Evolutionary conservation across 2,888 invertebrate genomes (phyloP).

Genomic region (Anodontia alba): DNA sequence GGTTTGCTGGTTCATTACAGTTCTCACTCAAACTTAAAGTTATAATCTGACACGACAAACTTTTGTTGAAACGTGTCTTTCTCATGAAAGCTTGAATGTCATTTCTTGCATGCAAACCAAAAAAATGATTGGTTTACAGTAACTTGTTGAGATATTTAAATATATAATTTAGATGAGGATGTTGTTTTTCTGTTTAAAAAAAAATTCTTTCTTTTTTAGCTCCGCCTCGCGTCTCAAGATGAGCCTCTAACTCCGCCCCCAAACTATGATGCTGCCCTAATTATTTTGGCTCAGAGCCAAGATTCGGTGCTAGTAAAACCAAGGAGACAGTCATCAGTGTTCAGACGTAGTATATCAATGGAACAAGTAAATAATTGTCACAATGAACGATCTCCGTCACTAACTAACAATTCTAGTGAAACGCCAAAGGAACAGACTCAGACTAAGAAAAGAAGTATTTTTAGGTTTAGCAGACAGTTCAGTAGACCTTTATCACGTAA

Average conservation of each 20-base stretch:
- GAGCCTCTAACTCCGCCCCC: conserved; percentile 80
- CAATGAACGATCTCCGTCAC: conserved; percentile 23
- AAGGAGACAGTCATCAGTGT: conserved; percentile 31
- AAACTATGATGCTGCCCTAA: conserved; percentile 77
- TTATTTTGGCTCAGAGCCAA: conserved; percentile 75
- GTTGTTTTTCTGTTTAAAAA: too few species aligned
- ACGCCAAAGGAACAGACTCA: background rate
- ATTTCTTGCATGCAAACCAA: too few species aligned
- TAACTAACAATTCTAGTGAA: background rate
- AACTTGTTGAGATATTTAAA: too few species aligned
- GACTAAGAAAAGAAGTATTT: conserved; percentile 38
- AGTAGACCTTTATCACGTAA: conserved; percentile 25
- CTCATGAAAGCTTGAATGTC: too few species aligned
- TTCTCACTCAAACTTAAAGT: too few species aligned
- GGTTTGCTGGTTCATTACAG: too few species aligned
- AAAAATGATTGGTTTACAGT: too few species aligned
- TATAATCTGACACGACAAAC: too few species aligned
- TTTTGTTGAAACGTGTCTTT: too few species aligned
- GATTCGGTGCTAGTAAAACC: conserved; percentile 68
- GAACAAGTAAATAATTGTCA: conserved; percentile 35
- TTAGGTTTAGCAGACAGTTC: conserved; percentile 52
- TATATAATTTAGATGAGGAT: too few species aligned
- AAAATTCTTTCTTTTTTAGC: too few species aligned
- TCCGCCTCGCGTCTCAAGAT: conserved; percentile 37
- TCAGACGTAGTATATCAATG: conserved; percentile 50